phyloP scores from a whole-genome alignment of 2,888 invertebrate genomes.

The Latrodectus elegans region DNA sequence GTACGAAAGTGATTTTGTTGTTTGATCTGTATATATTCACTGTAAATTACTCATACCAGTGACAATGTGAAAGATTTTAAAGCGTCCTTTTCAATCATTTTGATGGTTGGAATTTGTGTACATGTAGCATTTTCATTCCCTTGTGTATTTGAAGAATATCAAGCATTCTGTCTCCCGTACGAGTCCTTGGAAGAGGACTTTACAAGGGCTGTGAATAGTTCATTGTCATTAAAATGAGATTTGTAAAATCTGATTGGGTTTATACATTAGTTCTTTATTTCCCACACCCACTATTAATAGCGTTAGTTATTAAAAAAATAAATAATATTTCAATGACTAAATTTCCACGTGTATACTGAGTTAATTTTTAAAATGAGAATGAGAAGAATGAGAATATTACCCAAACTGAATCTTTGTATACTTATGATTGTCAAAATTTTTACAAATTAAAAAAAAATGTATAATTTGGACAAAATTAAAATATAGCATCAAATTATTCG shows the following conservation, averaged over 20 bases:
- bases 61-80: constrained; percentile 28
- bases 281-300: not conserved
- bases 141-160: constrained; percentile 37
- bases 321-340: too few relatives aligned
- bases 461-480: too few relatives aligned
- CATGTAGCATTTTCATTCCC: constrained; percentile 31
- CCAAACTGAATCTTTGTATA: too few relatives aligned
- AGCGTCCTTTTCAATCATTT: constrained; percentile 50
- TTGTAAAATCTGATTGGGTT: constrained; percentile 25
- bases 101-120: constrained; percentile 22
- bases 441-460: too few relatives aligned
- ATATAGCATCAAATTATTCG: too few relatives aligned
- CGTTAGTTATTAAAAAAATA: too few relatives aligned
- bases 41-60: constrained; percentile 57
- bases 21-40: constrained; percentile 60
- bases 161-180: not conserved
- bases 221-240: constrained; percentile 59
- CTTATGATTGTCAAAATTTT: too few relatives aligned
- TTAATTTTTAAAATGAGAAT: too few relatives aligned
- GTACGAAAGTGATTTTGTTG: constrained; percentile 19
- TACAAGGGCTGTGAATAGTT: not conserved
- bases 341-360: too few relatives aligned
- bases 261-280: not conserved
- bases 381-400: too few relatives aligned
- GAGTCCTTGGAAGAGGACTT: too few relatives aligned